A percentile compares a stretch with the other conserved stretches of the same genome.
phyloP scores from a whole-genome alignment of 2,113 vertebrate genomes.

The Lepidothrix coronata region DNA sequence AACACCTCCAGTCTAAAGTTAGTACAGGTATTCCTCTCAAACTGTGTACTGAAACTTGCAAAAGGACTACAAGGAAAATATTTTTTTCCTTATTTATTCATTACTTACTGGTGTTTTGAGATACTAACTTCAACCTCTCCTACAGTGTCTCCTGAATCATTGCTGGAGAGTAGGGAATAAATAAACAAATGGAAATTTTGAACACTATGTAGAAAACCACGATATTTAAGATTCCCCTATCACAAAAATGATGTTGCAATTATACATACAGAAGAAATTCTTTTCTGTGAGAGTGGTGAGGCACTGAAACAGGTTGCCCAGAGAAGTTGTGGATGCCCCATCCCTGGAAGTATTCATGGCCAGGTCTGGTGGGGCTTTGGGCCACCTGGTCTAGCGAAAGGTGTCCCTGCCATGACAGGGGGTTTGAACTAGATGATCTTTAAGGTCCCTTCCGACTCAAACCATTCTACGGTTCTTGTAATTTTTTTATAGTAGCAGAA shows the following conservation, averaged over 20 bases:
- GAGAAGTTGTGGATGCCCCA: background rate
- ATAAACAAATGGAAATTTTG: background rate
- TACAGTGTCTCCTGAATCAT: background rate
- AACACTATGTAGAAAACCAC: background rate
- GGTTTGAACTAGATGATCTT: background rate
- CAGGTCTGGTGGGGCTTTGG: background rate
- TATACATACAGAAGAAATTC: background rate
- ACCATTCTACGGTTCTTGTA: background rate
- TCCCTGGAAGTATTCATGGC: background rate
- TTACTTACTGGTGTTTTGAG: background rate
- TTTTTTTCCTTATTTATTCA: background rate
- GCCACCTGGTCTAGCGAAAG: background rate
- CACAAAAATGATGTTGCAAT: background rate
- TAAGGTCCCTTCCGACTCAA: background rate
- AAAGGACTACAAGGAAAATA: background rate
- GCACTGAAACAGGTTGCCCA: background rate
- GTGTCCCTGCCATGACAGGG: background rate
- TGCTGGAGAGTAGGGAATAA: background rate
- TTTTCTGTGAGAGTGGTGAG: background rate
- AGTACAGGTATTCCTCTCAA: background rate
- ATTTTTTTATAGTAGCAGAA: background rate
- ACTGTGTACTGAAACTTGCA: background rate
- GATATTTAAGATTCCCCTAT: background rate
- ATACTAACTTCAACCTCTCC: background rate
- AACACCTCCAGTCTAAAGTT: background rate